Percentiles rank a stretch among this genome's conserved stretches.
Evolutionary conservation across 2,113 vertebrate genomes (phyloP).

Genomic region (Siniperca knerii): DNA sequence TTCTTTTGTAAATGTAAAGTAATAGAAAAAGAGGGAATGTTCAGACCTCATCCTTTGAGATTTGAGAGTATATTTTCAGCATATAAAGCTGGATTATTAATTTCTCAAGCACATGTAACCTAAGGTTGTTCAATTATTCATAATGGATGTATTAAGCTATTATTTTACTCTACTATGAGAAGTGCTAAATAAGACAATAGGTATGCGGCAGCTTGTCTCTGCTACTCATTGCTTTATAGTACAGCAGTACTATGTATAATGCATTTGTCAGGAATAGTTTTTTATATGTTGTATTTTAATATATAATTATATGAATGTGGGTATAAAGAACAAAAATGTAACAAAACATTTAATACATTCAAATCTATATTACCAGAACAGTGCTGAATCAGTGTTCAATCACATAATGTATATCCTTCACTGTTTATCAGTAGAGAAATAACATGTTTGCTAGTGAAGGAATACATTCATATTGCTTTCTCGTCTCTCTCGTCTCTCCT

Average conservation of each 20-base stretch:
- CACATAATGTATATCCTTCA: no score
- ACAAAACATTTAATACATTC: background rate
- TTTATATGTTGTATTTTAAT: background rate
- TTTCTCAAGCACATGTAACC: background rate
- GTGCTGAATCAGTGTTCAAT: no score
- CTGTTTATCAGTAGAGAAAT: no score
- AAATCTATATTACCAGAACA: background rate
- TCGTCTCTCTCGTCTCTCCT: no score
- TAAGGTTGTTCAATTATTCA: conserved; percentile 39
- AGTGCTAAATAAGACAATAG: background rate
- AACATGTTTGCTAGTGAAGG: background rate
- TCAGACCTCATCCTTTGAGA: background rate
- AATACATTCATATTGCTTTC: background rate
- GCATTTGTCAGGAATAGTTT: background rate
- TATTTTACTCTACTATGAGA: conserved; percentile 9
- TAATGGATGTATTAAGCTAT: conserved; percentile 10
- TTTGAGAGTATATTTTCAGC: background rate
- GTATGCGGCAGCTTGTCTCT: conserved; percentile 13
- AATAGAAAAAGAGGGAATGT: background rate
- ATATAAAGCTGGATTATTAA: background rate
- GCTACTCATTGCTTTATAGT: background rate
- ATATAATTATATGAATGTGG: background rate
- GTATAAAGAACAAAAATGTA: background rate
- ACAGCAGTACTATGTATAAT: background rate
- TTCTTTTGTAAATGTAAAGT: background rate